phyloP scores from a whole-genome alignment of 2,113 vertebrate species.

The Hippocampus guttulatus region DNA sequence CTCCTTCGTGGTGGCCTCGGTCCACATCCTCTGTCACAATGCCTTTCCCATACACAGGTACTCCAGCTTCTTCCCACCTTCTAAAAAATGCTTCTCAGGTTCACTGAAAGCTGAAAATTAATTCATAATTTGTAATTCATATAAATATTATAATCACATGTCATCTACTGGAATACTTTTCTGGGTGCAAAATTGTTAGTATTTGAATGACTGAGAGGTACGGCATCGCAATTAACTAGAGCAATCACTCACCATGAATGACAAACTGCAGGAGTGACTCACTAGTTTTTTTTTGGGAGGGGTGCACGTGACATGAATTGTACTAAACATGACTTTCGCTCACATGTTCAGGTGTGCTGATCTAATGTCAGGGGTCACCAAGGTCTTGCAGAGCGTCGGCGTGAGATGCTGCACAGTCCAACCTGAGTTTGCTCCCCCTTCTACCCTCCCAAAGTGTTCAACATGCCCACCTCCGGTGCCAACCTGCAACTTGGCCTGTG shows the following conservation, averaged over 20 bases:
- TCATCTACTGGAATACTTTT: no score
- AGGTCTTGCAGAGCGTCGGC: constrained; percentile 60
- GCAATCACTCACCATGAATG: no score
- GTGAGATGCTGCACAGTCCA: constrained; percentile 72
- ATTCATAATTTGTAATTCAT: no score
- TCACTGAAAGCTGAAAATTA: no score
- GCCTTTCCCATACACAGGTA: constrained; percentile 52
- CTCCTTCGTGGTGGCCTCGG: constrained; percentile 61
- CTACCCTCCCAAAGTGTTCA: not conserved
- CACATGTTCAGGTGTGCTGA: constrained; percentile 46
- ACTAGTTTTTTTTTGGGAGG: not conserved
- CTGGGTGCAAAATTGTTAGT: no score
- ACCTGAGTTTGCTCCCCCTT: constrained; percentile 60
- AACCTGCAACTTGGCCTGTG: constrained; percentile 64
- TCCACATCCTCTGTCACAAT: constrained; percentile 66
- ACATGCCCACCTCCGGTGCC: constrained; percentile 5
- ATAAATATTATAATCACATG: no score
- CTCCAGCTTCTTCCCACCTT: not conserved
- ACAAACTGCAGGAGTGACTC: no score
- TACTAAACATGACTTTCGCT: not conserved
- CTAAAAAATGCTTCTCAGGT: no score
- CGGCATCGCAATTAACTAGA: no score
- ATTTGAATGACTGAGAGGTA: no score
- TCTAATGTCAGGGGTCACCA: constrained; percentile 54
- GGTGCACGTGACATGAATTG: no score